Conservation (phyloP, 2,113 vertebrate species). For the Castor canadensis region DNA sequence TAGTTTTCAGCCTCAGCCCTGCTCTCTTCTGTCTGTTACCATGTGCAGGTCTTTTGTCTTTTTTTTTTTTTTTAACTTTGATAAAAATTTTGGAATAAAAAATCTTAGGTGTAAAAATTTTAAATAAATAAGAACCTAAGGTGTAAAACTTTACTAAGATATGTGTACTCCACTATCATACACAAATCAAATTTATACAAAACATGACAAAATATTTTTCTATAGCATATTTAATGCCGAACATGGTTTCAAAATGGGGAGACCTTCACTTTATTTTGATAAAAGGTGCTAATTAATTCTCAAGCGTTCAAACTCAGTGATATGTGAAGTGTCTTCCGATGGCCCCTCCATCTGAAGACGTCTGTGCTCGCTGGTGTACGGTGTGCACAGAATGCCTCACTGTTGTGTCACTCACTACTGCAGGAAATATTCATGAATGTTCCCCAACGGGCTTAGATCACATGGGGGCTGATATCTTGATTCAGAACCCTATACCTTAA, state of each 20-base stretch:
- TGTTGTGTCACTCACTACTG: conserved; percentile 41
- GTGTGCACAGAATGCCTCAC: not conserved
- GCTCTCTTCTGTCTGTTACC: not conserved
- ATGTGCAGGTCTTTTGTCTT: not conserved
- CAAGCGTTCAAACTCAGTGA: not conserved
- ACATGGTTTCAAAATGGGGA: not conserved
- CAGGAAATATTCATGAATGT: conserved; percentile 74
- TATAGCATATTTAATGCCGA: not conserved
- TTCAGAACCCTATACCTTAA: conserved; percentile 64
- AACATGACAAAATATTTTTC: not conserved
- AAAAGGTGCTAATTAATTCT: conserved; percentile 56
- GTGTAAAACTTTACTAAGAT: not conserved
- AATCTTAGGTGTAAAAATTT: not conserved
- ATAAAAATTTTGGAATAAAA: not conserved
- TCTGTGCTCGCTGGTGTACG: not conserved
- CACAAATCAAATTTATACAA: not conserved
- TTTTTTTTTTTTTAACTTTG: not conserved
- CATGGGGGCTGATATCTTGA: conserved; percentile 65
- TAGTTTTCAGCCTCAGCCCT: not conserved
- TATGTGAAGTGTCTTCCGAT: not conserved
- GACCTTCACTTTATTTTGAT: conserved; percentile 52
- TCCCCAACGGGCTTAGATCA: conserved; percentile 69
- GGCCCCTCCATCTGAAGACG: not conserved
- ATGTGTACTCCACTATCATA: not conserved
- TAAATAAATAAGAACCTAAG: not conserved